Evolutionary conservation across 2,888 invertebrate genomes (phyloP).

Genomic region (Apamea epomidion): DNA sequence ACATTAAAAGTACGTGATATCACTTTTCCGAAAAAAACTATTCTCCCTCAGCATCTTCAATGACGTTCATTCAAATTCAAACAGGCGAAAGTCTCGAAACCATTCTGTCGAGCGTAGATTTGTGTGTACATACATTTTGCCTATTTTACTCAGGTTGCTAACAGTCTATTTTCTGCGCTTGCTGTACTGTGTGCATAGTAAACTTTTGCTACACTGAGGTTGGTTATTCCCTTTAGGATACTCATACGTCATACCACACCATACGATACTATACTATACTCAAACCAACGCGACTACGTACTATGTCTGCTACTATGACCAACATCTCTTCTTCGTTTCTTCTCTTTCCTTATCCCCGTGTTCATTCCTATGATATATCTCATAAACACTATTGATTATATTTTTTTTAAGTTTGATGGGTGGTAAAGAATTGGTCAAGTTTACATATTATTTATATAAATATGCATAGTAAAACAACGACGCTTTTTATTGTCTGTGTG

Average conservation of each 20-base stretch:
- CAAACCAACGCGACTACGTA: background rate
- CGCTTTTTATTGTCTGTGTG: background rate
- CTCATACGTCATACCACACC: background rate
- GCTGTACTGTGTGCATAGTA: background rate
- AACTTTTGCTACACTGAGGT: background rate
- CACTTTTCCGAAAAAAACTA: background rate
- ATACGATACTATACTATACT: too few species aligned
- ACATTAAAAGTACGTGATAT: background rate
- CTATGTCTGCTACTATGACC: background rate
- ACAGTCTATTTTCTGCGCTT: background rate
- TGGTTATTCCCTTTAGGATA: background rate
- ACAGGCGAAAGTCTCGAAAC: background rate
- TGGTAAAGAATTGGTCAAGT: conserved; percentile 46
- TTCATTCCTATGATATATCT: conserved; percentile 49
- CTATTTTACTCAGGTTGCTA: background rate
- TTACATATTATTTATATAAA: background rate
- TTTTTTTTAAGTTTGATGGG: conserved; percentile 71
- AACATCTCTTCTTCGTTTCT: background rate
- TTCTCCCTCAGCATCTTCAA: background rate
- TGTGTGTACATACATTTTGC: background rate
- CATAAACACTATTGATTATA: conserved; percentile 65
- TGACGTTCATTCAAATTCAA: background rate
- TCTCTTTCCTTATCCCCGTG: background rate
- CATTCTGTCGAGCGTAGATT: background rate
- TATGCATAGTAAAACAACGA: background rate